Evolutionary conservation across 2,888 invertebrate species (phyloP), one percentile per base, ranked within the genome.

Genomic region (Ectobius pallidus): DNA sequence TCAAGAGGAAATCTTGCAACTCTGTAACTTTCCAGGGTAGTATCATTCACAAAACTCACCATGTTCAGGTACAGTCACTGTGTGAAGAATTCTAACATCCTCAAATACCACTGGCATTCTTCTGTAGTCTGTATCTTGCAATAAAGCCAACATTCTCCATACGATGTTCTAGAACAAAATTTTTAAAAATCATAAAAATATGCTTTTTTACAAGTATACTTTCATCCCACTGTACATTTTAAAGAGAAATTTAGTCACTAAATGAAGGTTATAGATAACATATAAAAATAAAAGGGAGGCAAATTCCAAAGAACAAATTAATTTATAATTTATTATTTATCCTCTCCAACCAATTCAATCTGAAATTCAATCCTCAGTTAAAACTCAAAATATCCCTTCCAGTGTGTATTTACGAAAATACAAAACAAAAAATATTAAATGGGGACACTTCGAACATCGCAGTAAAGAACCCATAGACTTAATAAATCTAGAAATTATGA

Each of bases 141-240:
- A 78, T 79, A 84, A 83, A 0, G 86, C 85, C 2, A 88, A 77
- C 3, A 86, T 85, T 77, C 86, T 85, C 88, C 89, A 88, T 2
- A 86, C 84, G 1, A 87, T 14, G 69, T 71, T 70, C 74, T 74
- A n/a, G n/a, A n/a, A n/a, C n/a, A n/a, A n/a, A n/a, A n/a, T n/a
- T n/a, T n/a, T n/a, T n/a, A n/a, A n/a, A n/a, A n/a, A n/a, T n/a
- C n/a, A n/a, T n/a, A n/a, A n/a, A n/a, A n/a, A n/a, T n/a, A n/a
- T n/a, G n/a, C n/a, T n/a, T n/a, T n/a, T n/a, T n/a, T n/a, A n/a
- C n/a, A n/a, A n/a, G n/a, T n/a, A n/a, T n/a, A n/a, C n/a, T n/a
- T n/a, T n/a, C n/a, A n/a, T n/a, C n/a, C n/a, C n/a, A n/a, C n/a
- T n/a, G n/a, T n/a, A n/a, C n/a, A n/a, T n/a, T n/a, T n/a, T n/a